Conservation (phyloP, 2,113 vertebrate genomes). For the Clarias gariepinus region DNA sequence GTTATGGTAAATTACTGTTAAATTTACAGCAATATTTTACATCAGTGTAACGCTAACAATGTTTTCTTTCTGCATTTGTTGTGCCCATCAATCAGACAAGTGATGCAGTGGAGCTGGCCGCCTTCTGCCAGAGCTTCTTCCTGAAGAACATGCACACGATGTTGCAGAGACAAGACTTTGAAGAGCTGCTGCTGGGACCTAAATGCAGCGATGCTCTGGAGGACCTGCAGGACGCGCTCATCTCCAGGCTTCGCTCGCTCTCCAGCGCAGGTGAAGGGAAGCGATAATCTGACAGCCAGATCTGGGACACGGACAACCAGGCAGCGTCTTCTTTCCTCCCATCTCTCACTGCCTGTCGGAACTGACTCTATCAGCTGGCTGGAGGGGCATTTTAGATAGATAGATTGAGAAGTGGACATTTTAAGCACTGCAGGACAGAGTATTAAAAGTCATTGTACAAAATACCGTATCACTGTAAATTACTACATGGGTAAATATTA, state of each 20-base stretch:
- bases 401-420: not conserved
- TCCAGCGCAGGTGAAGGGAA: slow-evolving; percentile 38
- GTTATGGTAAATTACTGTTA: too few species aligned
- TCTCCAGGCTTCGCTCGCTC: slow-evolving; percentile 57
- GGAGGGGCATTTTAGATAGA: not conserved
- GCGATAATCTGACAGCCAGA: not conserved
- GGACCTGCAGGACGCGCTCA: slow-evolving; percentile 61
- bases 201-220: slow-evolving; percentile 46
- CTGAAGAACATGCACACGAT: slow-evolving; percentile 84
- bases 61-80: not conserved
- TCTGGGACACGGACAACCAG: not conserved
- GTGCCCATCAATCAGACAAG: slow-evolving; percentile 71
- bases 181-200: slow-evolving; percentile 78
- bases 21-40: not conserved
- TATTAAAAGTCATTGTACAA: not conserved
- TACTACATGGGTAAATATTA: not conserved
- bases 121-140: slow-evolving; percentile 89
- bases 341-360: not conserved
- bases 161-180: slow-evolving; percentile 83
- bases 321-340: not conserved
- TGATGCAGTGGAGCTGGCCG: slow-evolving; percentile 77
- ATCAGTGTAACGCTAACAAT: not conserved
- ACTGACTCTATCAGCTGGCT: not conserved
- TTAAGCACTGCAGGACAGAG: not conserved
- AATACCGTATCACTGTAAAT: not conserved